Conservation (phyloP, 2,888 invertebrate genomes). For the Pachymerium ferrugineum region DNA sequence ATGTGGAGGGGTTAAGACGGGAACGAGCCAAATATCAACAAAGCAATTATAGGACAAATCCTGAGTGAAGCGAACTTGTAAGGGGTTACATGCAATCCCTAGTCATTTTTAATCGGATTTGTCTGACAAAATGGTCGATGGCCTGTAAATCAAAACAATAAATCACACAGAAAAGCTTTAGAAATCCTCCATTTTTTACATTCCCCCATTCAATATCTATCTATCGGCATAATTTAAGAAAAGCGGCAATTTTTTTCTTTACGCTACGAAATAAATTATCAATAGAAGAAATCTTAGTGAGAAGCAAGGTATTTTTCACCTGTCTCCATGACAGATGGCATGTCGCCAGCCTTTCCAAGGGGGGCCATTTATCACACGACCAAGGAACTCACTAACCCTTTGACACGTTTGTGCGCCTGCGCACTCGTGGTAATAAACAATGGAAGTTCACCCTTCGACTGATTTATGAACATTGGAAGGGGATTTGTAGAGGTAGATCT, state of each 20-base stretch:
- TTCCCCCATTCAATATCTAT: neutral
- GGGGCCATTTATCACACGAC: conserved; percentile 22
- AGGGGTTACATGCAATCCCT: conserved; percentile 24
- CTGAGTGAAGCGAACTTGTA: conserved; percentile 17
- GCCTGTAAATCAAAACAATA: conserved; percentile 5
- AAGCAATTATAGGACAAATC: conserved; percentile 27
- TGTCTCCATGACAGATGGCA: conserved; percentile 16
- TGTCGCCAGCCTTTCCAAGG: conserved; percentile 24
- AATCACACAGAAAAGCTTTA: neutral
- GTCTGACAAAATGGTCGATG: conserved; percentile 23
- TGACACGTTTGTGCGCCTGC: conserved; percentile 7
- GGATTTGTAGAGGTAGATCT: conserved; percentile 16
- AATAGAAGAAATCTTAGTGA: neutral
- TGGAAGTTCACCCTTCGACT: neutral
- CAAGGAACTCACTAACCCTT: conserved; percentile 24
- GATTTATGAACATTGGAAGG: conserved; percentile 25
- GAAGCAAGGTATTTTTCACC: conserved; percentile 19
- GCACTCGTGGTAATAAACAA: conserved; percentile 9
- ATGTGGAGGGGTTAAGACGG: neutral
- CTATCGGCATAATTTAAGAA: neutral
- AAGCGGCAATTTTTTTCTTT: neutral
- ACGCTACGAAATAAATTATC: neutral
- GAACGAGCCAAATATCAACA: conserved; percentile 25
- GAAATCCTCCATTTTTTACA: neutral
- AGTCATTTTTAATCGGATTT: conserved; percentile 27